phyloP scores from a whole-genome alignment of 2,888 invertebrate genomes.

The Toxonevra muliebris region DNA sequence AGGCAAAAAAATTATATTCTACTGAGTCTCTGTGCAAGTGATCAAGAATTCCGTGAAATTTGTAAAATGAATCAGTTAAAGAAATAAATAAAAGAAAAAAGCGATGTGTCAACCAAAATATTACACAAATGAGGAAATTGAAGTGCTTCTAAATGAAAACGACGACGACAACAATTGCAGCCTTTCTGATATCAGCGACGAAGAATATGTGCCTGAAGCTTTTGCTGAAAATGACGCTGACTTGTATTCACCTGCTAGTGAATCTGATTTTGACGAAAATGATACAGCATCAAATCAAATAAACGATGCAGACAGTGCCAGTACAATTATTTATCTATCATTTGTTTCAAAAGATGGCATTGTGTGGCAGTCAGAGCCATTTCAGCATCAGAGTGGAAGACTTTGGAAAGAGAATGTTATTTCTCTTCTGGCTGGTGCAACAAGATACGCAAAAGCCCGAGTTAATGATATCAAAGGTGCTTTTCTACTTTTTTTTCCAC shows the following conservation, averaged over 20 bases:
- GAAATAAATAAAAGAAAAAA: neutral
- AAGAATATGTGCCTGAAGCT: neutral
- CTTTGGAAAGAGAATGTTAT: no score
- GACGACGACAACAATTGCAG: neutral
- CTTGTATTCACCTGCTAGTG: neutral
- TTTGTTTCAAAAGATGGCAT: constrained; percentile 1
- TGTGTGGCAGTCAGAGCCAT: constrained; percentile 9
- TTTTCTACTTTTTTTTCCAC: no score
- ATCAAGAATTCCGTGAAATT: neutral
- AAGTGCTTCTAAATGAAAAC: neutral
- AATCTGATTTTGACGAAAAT: no score
- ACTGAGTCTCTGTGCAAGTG: constrained; percentile 1
- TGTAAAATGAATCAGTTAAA: constrained; percentile 1
- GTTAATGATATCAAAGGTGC: no score
- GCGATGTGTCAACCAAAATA: constrained; percentile 12
- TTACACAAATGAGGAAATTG: no score
- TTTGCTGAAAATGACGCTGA: neutral
- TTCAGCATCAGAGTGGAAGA: neutral
- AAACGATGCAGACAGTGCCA: neutral
- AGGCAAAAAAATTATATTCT: constrained; percentile 1
- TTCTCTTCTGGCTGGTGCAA: no score
- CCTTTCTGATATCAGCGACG: no score
- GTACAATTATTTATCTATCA: neutral
- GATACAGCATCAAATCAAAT: no score
- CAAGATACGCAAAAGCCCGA: no score